Evolutionary conservation across 2,888 invertebrate species (phyloP).

Genomic region (Agrotis puta): DNA sequence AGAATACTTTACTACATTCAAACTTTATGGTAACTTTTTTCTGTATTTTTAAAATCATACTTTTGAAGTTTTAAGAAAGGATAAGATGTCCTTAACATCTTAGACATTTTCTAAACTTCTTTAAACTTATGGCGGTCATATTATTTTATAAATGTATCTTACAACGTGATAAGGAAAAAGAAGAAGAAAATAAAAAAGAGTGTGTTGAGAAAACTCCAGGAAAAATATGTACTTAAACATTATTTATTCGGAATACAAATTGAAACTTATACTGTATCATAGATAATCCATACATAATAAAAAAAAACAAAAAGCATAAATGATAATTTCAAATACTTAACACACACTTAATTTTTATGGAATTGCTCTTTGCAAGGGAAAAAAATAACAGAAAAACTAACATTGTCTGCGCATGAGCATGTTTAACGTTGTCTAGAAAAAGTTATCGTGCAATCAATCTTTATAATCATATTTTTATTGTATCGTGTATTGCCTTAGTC

Average conservation of each 20-base stretch:
- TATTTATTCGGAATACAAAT: slow-evolving; percentile 5
- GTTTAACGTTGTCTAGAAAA: slow-evolving; percentile 41
- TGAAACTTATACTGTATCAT: background rate
- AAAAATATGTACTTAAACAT: background rate
- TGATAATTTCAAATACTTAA: slow-evolving; percentile 5
- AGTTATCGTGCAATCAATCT: slow-evolving; percentile 58
- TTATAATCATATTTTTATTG: slow-evolving; percentile 51
- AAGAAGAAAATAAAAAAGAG: background rate
- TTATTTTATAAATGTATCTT: background rate
- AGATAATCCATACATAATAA: background rate
- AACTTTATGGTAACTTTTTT: background rate
- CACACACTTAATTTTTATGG: background rate
- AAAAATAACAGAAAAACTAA: slow-evolving; percentile 25
- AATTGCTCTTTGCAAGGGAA: too few species aligned
- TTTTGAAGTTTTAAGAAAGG: background rate
- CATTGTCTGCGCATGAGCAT: slow-evolving; percentile 42
- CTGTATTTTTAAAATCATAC: background rate
- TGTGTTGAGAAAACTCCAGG: background rate
- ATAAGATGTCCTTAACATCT: background rate
- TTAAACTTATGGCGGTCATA: background rate
- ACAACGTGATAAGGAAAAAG: too few species aligned
- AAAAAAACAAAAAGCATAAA: background rate
- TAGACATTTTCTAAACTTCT: background rate
- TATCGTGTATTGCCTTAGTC: slow-evolving; percentile 35
- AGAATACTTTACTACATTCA: background rate